These are phyloP conservation scores for Suncus etruscus DNA, from an alignment of 2,113 vertebrate species.

Conservation along the genomic window DNA sequence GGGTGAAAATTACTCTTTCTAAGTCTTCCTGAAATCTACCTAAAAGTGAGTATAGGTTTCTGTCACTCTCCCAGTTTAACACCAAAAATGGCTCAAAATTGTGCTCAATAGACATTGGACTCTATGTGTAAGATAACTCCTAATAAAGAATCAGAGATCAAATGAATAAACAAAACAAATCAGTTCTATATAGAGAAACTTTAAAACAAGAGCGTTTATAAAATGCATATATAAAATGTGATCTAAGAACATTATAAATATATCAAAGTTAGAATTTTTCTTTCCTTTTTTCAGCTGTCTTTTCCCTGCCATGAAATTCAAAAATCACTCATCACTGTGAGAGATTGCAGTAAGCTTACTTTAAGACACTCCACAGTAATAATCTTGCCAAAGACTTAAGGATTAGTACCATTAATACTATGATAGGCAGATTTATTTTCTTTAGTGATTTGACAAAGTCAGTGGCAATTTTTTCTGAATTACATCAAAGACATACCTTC, in stretches of 20 bases:
- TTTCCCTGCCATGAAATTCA: conserved; percentile 86
- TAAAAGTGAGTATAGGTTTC: not conserved
- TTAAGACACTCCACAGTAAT: conserved; percentile 85
- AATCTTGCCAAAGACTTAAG: conserved; percentile 82
- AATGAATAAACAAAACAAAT: not conserved
- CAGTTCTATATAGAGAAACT: not conserved
- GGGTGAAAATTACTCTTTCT: not conserved
- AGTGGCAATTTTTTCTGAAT: conserved; percentile 87
- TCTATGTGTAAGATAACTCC: not conserved
- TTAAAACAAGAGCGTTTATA: not conserved
- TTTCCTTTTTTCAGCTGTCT: conserved; percentile 86
- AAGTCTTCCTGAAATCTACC: not conserved
- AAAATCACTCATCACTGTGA: conserved; percentile 89
- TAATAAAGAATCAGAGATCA: not conserved
- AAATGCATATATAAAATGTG: not conserved
- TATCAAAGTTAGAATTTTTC: conserved; percentile 86
- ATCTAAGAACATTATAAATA: conserved; percentile 77
- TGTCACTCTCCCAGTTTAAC: not conserved
- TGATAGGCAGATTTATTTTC: conserved; percentile 79
- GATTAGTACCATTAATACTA: conserved; percentile 87
- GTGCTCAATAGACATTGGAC: not conserved
- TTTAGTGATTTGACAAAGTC: conserved; percentile 86
- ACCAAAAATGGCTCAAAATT: not conserved
- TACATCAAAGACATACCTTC: conserved; percentile 77
- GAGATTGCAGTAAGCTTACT: conserved; percentile 87